A percentile compares a stretch with the other conserved stretches of the same genome.
These are phyloP conservation scores for Stenodera caucasica DNA, from an alignment of 2,888 invertebrate genomes.

Conservation along the genomic window DNA sequence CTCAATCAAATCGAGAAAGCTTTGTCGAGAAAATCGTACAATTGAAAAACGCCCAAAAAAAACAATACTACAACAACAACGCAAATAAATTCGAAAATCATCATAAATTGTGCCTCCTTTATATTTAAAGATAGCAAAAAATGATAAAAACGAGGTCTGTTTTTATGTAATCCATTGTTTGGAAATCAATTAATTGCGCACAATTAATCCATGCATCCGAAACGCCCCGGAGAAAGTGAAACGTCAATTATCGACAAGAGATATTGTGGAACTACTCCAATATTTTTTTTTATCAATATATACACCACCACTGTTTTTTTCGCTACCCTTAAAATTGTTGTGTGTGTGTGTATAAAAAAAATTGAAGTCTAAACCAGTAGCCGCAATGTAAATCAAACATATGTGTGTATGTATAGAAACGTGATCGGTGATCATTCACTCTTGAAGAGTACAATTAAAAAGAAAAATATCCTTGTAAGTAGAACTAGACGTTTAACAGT, in stretches of 20 bases:
- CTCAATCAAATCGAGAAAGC: no score
- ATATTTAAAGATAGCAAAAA: slow-evolving; percentile 11
- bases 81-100: neutral
- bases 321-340: neutral
- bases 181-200: slow-evolving; percentile 3
- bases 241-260: slow-evolving; percentile 7
- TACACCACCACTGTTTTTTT: neutral
- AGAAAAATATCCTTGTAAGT: slow-evolving; percentile 31
- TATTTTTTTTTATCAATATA: neutral
- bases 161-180: neutral
- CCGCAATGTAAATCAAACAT: neutral
- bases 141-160: neutral
- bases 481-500: neutral
- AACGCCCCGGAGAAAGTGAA: slow-evolving; percentile 7
- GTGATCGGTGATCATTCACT: slow-evolving; percentile 20
- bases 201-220: neutral
- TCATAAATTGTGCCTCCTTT: neutral
- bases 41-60: no score
- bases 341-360: slow-evolving; percentile 1
- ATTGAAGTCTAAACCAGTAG: neutral
- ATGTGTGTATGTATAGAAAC: neutral
- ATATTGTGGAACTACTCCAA: slow-evolving; percentile 6
- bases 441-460: slow-evolving; percentile 34
- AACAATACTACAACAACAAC: no score
- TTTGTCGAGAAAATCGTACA: no score